These are phyloP conservation scores for Hemicentrotus pulcherrimus DNA, from an alignment of 35 echinoderm and acorn worm species.

Conservation along the genomic window DNA sequence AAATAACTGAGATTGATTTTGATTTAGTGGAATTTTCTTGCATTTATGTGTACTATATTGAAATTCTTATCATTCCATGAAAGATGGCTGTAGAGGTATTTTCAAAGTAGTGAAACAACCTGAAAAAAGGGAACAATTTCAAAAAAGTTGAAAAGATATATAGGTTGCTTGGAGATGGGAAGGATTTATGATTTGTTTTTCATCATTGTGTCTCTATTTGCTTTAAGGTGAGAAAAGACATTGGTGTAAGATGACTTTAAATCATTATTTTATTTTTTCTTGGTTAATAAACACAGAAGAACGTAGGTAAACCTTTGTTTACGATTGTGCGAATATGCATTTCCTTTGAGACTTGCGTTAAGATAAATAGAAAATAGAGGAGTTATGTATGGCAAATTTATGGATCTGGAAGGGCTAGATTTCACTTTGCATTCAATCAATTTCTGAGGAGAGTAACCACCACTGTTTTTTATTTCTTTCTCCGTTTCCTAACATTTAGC, in stretches of 20 bases:
- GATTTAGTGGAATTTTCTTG: neutral
- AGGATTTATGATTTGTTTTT: neutral
- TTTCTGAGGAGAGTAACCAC: too few species aligned
- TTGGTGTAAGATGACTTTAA: neutral
- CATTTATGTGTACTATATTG: neutral
- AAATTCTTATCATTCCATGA: neutral
- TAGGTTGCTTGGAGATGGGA: neutral
- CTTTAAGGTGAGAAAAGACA: neutral
- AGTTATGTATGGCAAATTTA: neutral
- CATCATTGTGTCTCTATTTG: neutral
- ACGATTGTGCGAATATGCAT: neutral
- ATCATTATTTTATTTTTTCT: neutral
- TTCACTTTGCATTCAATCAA: neutral
- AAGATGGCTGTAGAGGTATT: neutral
- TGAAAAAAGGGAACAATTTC: neutral
- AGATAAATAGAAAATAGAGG: neutral
- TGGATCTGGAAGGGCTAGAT: conserved; percentile 13
- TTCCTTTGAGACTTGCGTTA: neutral
- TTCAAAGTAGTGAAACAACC: neutral
- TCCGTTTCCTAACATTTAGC: neutral
- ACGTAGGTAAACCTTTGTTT: neutral
- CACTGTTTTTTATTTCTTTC: neutral
- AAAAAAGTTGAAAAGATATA: neutral
- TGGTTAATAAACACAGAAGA: neutral
- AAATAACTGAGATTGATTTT: neutral